phyloP scores from a whole-genome alignment of 2,797 vertebrate species.

The Artibeus lituratus region DNA sequence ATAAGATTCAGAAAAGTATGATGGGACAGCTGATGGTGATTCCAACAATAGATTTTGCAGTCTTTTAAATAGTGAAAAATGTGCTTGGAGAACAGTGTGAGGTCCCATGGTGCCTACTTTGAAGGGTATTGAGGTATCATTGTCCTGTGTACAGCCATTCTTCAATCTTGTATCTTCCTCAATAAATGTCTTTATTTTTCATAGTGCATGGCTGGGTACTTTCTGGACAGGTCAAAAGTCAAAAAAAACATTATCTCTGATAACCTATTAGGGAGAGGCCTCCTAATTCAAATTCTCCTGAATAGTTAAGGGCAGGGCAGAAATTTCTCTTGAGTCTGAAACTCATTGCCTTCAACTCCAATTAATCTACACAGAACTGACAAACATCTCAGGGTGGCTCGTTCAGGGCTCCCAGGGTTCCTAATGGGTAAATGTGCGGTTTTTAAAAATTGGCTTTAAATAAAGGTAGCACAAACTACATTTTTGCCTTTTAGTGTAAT shows the following conservation, averaged over 20 bases:
- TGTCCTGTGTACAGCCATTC: no score
- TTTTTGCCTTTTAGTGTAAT: background rate
- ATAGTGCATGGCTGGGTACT: no score
- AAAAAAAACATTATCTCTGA: background rate
- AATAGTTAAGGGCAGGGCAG: background rate
- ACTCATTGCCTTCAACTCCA: background rate
- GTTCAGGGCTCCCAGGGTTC: background rate
- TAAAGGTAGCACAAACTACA: slow-evolving; percentile 32
- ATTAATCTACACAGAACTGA: background rate
- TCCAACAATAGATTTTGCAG: no score
- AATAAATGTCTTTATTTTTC: no score
- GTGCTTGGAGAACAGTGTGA: no score
- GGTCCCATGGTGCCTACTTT: no score
- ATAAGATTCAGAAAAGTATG: no score
- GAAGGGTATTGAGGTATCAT: no score
- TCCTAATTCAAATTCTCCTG: background rate
- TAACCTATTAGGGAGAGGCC: background rate
- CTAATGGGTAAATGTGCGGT: background rate
- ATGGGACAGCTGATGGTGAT: no score
- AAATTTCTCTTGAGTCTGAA: background rate
- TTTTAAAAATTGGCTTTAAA: background rate
- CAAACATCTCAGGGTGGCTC: background rate
- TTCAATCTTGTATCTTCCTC: no score
- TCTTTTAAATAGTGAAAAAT: no score
- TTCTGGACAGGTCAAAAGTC: background rate